Conservation (phyloP, 23 tunicate genomes). For the Styela clava region DNA sequence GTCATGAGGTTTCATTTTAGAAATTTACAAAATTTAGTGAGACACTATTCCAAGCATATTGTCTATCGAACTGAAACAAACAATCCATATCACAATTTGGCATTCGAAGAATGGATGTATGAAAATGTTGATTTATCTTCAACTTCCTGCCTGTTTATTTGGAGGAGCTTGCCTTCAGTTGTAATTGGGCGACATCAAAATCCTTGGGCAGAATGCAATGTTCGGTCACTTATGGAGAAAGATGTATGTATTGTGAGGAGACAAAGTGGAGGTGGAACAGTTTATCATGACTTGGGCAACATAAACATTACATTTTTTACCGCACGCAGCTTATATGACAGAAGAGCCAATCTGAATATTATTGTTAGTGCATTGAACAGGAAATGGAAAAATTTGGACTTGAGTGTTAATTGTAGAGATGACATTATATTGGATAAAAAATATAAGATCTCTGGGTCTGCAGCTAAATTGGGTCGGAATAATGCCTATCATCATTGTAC, state of each 20-base stretch:
- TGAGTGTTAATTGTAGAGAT: conserved; percentile 58
- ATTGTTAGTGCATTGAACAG: conserved; percentile 44
- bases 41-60: neutral
- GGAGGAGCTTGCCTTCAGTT: conserved; percentile 74
- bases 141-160: conserved; percentile 52
- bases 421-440: conserved; percentile 59
- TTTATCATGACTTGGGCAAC: conserved; percentile 89
- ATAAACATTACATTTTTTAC: conserved; percentile 78
- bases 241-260: conserved; percentile 51
- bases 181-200: conserved; percentile 89
- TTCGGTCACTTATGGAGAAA: conserved; percentile 22
- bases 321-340: conserved; percentile 34
- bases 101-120: conserved; percentile 88
- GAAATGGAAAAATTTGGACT: conserved; percentile 45
- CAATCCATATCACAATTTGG: conserved; percentile 68
- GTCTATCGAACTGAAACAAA: conserved; percentile 49
- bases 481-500: conserved; percentile 88
- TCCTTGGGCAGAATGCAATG: conserved; percentile 82
- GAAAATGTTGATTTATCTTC: conserved; percentile 51
- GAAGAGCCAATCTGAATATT: conserved; percentile 44
- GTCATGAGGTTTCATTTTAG: neutral
- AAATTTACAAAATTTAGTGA: neutral
- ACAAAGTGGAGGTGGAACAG: conserved; percentile 91
- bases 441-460: conserved; percentile 75
- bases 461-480: conserved; percentile 64